These are phyloP conservation scores for Battus philenor DNA, from an alignment of 1,140 invertebrate genomes.

Conservation along the genomic window DNA sequence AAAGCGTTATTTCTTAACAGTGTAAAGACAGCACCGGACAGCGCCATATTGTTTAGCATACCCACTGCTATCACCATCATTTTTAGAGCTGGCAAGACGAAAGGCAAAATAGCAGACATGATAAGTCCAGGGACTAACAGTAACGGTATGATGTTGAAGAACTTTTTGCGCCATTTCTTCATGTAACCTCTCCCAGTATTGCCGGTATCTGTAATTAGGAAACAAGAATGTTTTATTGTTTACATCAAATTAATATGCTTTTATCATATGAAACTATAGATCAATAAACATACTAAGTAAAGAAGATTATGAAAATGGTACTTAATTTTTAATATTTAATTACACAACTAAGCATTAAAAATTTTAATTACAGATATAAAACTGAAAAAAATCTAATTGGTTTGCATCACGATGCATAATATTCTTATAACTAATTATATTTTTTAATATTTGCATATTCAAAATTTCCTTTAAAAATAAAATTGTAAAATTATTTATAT, in stretches of 20 bases:
- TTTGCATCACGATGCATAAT: too few relatives aligned
- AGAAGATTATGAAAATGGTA: too few relatives aligned
- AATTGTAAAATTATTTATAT: too few relatives aligned
- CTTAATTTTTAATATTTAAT: too few relatives aligned
- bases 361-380: too few relatives aligned
- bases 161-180: slow-evolving; percentile 59
- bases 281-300: too few relatives aligned
- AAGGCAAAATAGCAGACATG: slow-evolving; percentile 70
- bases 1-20: slow-evolving; percentile 71
- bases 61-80: slow-evolving; percentile 60
- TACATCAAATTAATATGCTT: not conserved
- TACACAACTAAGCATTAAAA: not conserved
- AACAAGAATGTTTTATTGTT: slow-evolving; percentile 2
- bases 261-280: too few relatives aligned
- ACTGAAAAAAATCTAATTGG: too few relatives aligned
- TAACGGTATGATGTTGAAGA: slow-evolving; percentile 55
- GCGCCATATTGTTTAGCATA: slow-evolving; percentile 69
- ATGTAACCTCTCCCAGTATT: slow-evolving; percentile 43
- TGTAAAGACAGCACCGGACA: slow-evolving; percentile 66
- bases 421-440: too few relatives aligned
- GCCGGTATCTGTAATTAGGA: slow-evolving; percentile 36
- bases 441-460: too few relatives aligned
- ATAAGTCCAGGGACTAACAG: slow-evolving; percentile 65
- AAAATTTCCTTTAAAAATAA: too few relatives aligned
- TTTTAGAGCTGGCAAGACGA: slow-evolving; percentile 68